Evolutionary conservation across 2,113 vertebrate genomes (phyloP).

Genomic region (Acinonyx jubatus): DNA sequence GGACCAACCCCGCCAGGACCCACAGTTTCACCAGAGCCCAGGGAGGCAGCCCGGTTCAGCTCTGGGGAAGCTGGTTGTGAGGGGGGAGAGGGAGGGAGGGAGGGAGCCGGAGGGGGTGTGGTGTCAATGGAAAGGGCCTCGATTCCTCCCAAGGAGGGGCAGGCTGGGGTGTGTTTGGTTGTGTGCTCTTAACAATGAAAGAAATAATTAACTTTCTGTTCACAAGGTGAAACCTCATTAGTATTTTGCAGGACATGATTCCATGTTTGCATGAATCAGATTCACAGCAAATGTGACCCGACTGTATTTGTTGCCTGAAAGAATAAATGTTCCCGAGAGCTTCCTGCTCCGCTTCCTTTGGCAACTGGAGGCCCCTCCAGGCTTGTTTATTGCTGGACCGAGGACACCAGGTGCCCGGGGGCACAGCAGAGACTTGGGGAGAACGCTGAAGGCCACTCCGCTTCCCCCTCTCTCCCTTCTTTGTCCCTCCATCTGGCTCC

Average conservation of each 20-base stretch:
- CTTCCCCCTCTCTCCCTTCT: not conserved
- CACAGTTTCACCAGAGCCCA: not conserved
- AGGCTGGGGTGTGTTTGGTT: not conserved
- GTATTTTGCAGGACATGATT: not conserved
- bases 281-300: not conserved
- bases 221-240: not conserved
- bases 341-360: not conserved
- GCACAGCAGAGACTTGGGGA: fast-evolving
- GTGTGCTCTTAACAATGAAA: not conserved
- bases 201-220: not conserved
- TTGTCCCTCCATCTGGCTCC: not conserved
- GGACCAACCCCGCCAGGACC: not conserved
- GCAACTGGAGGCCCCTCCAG: not conserved
- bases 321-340: not conserved
- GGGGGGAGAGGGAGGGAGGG: not conserved
- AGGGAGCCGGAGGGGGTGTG: not conserved
- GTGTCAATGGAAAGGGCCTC: not conserved
- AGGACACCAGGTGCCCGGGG: not conserved
- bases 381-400: too few species aligned
- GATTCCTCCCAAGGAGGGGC: not conserved
- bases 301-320: not conserved
- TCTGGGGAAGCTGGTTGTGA: not conserved
- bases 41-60: not conserved
- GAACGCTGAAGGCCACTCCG: not conserved
- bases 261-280: not conserved